A percentile compares a stretch with the other conserved stretches of the same genome.
Conservation (phyloP, 2,797 vertebrate genomes). For the Babyrousa celebensis region DNA sequence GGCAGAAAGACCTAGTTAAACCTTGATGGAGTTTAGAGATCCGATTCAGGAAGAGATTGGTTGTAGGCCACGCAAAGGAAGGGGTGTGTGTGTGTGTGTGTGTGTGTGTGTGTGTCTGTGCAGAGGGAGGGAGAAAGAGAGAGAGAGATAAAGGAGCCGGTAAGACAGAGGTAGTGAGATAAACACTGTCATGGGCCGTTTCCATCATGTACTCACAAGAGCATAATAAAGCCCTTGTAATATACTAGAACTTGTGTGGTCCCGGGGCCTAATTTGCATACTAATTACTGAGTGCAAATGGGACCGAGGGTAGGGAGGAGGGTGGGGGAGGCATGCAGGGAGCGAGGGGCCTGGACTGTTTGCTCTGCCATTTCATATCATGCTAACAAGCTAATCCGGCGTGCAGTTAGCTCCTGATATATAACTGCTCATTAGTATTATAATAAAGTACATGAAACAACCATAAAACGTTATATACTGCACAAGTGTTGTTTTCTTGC, state of each 20-base stretch:
- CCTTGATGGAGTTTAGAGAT: conserved; percentile 40
- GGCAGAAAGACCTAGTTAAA: conserved; percentile 58
- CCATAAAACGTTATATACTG: conserved; percentile 99
- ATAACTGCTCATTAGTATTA: conserved; percentile 99
- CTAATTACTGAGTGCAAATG: conserved; percentile 99
- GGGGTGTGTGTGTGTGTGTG: background rate
- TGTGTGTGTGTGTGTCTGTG: conserved; percentile 46
- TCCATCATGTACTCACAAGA: conserved; percentile 96
- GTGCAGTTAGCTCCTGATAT: conserved; percentile 96
- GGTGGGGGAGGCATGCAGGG: conserved; percentile 90
- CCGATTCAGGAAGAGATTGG: conserved; percentile 26
- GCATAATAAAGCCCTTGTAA: conserved; percentile 99
- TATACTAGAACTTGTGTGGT: conserved; percentile 99
- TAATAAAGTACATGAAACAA: conserved; percentile 99
- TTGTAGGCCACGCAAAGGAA: conserved; percentile 55
- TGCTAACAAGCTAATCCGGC: conserved; percentile 99
- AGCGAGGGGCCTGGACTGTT: conserved; percentile 92
- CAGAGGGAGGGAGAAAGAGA: conserved; percentile 66
- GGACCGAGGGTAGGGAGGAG: conserved; percentile 94
- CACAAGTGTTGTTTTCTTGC: conserved; percentile 99
- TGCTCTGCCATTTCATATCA: conserved; percentile 97
- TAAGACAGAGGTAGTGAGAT: conserved; percentile 92
- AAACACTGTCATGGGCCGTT: conserved; percentile 94
- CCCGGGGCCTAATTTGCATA: conserved; percentile 99
- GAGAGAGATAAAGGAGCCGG: conserved; percentile 80